These are phyloP conservation scores for Pinctada fucata DNA, from an alignment of 2,888 invertebrate species.

Conservation along the genomic window DNA sequence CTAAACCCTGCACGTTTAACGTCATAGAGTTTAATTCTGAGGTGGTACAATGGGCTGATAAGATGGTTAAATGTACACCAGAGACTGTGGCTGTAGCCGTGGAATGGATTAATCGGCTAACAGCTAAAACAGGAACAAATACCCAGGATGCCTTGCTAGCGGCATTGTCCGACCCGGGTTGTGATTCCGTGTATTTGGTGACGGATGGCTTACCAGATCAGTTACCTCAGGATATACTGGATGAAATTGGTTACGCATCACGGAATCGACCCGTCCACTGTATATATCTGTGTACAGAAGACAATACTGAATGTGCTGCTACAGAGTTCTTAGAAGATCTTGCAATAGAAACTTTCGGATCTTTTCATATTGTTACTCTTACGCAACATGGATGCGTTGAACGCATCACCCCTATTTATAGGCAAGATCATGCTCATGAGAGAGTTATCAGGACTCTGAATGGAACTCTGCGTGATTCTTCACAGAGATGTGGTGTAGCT, in stretches of 20 bases:
- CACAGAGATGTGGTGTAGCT: slow-evolving; percentile 65
- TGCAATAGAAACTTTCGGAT: slow-evolving; percentile 74
- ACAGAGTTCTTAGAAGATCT: slow-evolving; percentile 73
- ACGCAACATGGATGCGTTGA: slow-evolving; percentile 72
- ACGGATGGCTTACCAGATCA: slow-evolving; percentile 76
- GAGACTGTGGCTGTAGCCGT: slow-evolving; percentile 74
- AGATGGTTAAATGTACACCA: slow-evolving; percentile 74
- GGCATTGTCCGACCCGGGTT: slow-evolving; percentile 69
- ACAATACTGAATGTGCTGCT: slow-evolving; percentile 63
- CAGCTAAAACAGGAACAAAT: slow-evolving; percentile 75
- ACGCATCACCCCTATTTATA: slow-evolving; percentile 70
- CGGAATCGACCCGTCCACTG: slow-evolving; percentile 73
- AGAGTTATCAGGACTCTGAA: slow-evolving; percentile 68
- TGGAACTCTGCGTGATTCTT: slow-evolving; percentile 61
- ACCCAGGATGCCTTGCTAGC: slow-evolving; percentile 73
- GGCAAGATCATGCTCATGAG: slow-evolving; percentile 65
- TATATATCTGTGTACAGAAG: slow-evolving; percentile 69
- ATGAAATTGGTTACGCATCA: slow-evolving; percentile 64
- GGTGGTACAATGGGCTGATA: slow-evolving; percentile 75
- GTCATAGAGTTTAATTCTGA: slow-evolving; percentile 75
- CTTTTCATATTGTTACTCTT: slow-evolving; percentile 71
- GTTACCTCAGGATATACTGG: slow-evolving; percentile 71
- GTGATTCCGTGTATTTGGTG: slow-evolving; percentile 74
- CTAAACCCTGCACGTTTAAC: slow-evolving; percentile 69
- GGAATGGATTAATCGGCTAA: slow-evolving; percentile 71